A percentile compares a stretch with the other conserved stretches of the same genome.
Evolutionary conservation across 2,797 vertebrate genomes (phyloP).

Genomic region (Danio choprae): DNA sequence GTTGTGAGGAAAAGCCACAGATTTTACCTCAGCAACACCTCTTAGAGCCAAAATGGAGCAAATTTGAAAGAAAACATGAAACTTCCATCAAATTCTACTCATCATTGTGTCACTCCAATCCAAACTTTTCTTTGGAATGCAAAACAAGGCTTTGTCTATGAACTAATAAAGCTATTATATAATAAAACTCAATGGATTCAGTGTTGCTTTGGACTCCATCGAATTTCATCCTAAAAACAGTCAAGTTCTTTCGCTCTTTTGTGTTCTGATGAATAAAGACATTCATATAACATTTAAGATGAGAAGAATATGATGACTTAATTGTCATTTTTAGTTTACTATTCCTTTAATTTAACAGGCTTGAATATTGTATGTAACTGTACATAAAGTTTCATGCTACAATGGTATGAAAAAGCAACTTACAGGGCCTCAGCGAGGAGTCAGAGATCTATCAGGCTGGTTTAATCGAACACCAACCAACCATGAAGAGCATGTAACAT

Average conservation of each 20-base stretch:
- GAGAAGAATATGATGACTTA: background rate
- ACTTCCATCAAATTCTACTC: background rate
- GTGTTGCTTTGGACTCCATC: background rate
- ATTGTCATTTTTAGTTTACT: background rate
- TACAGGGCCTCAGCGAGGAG: background rate
- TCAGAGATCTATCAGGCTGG: background rate
- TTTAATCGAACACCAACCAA: constrained; percentile 34
- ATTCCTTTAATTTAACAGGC: background rate
- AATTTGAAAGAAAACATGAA: background rate
- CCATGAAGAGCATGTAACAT: constrained; percentile 12
- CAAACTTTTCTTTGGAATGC: background rate
- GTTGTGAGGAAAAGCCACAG: background rate
- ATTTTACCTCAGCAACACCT: constrained; percentile 22
- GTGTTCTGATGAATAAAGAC: background rate
- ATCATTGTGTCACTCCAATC: background rate
- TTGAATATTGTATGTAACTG: background rate
- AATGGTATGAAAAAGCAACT: background rate
- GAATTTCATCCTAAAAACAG: background rate
- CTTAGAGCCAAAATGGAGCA: constrained; percentile 1
- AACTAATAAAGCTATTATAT: background rate
- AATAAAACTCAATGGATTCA: background rate
- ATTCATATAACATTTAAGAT: background rate
- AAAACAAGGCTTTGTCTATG: background rate
- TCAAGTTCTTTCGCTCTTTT: background rate
- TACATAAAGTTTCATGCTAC: background rate